Evolutionary conservation across 2,113 vertebrate species (phyloP), one percentile per base, ranked within the genome.

Genomic region (Ammodramus savannarum): DNA sequence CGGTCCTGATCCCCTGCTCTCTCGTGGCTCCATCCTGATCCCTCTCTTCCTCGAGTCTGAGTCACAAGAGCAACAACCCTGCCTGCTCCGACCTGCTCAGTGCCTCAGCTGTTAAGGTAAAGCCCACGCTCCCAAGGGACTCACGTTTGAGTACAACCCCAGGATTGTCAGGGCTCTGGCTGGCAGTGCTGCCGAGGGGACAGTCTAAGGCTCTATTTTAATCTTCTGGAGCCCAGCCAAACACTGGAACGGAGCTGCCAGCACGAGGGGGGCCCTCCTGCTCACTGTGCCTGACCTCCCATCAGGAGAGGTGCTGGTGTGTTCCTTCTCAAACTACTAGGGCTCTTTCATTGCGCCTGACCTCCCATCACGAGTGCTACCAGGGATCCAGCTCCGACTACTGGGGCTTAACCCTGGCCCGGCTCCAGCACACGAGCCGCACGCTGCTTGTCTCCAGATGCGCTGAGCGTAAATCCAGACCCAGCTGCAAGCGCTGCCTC

Each of bases 201-300:
- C 94, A 95, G 91, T 96, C 96, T 97, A 95, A 97, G 95, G 93
- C 95, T 95, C 95, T 96, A 96, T 97, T 97, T 97, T 96, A 96
- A 96, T 96, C 94, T 96, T 80, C 94, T 97, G 96, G 96, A 94
- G 63, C 38, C 65, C 68, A 4, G 95, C 96, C 96, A 96, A 97
- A 80, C 62, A 44, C 85, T 95, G 94, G 87, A 96, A 95, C 20
- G 72, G 91, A 96, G 95, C 96, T 96, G 96, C 95, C 95, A 94
- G 96, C 95, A 85, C 68, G 5, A 96, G 94, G 92, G 94, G 95
- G 95, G 93, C 96, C 95, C 96, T 95, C 87, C 93, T 32, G 89
- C 92, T 96, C 92, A 85, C 84, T 94, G 95, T 2, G 93, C 91
- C 95, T 97, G 91, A 96, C 96, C 96, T 97, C 96, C 95, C 95